Base-by-base conservation (phyloP, 1,140 invertebrate species). In the Drosophila subobscura region DNA sequence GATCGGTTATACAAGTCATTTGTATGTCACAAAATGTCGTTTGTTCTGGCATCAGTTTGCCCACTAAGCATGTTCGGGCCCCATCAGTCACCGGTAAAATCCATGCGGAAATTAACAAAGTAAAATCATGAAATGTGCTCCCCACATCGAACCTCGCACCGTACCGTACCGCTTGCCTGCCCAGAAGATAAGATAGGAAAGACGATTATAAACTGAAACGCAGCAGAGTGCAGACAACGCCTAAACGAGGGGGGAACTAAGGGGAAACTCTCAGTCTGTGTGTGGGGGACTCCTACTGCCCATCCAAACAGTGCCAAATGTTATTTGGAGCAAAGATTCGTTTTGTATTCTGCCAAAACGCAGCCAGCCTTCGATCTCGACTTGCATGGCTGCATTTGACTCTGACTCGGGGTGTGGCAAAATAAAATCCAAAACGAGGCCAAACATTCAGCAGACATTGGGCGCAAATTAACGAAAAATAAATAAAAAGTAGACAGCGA, bases 301-400 rank as follows among this genome's bases (percentile, higher is more conserved):
- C 40, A 25, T 33, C 37, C 37, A n/a, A 33, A 45, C 46, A 66
- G 61, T 47, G 40, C 61, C 42, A 23, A 68, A 67, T 68, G 65
- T 14, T 68, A 46, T 68, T 44, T 68, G 33, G 65, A 68, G 65
- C 65, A 68, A 44, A 68, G 49, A 68, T 68, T 67, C 58, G 5
- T 37, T 67, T 37, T 46, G 42, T 8, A 63, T 64, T 60, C 42
- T 8, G 54, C 56, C 52, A 37, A 42, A 42, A 37, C 37, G 71
- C 71, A 74, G 71, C 70, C 71, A 74, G 71, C 70, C 71, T 74
- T 74, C 70, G 57, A 74, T 73, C 65, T 74, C 41, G 71, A 73
- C 71, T 74, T 74, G 71, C 70, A 52, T 74, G 71, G 70, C 70
- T 72, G 68, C 50, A 14, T 55, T 65, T 64, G 64, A n/a, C 23